These are phyloP conservation scores for Pithys albifrons DNA, from an alignment of 2,113 vertebrate genomes.

Conservation along the genomic window DNA sequence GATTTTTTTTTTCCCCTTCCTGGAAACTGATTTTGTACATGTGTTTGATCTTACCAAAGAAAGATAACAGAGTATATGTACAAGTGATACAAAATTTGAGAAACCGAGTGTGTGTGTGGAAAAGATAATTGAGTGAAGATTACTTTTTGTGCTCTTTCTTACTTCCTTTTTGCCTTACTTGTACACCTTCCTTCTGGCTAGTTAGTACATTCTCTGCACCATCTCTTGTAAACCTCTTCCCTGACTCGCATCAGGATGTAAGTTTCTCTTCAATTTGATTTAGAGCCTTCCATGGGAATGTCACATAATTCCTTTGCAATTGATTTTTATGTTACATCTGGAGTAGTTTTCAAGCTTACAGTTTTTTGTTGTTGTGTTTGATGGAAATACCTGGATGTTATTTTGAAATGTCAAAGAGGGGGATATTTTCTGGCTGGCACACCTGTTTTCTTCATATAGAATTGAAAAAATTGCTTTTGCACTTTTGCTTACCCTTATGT, in stretches of 20 bases:
- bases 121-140: background rate
- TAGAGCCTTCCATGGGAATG: background rate
- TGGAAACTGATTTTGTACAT: background rate
- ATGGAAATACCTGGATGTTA: background rate
- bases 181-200: background rate
- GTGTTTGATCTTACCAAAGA: background rate
- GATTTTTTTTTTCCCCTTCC: background rate
- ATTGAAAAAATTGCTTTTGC: background rate
- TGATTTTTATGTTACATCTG: background rate
- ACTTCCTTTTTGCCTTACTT: background rate
- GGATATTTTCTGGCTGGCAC: background rate
- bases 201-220: background rate
- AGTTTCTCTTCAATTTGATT: background rate
- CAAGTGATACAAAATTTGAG: background rate
- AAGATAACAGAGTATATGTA: fast-evolving
- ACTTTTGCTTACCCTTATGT: background rate
- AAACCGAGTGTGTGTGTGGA: background rate
- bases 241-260: fast-evolving
- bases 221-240: background rate
- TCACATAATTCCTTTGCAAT: background rate
- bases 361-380: background rate
- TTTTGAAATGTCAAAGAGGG: background rate
- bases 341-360: background rate
- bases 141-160: background rate
- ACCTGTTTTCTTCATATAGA: background rate